Conservation (phyloP, 2,888 invertebrate species). For the Drosophila colorata region DNA sequence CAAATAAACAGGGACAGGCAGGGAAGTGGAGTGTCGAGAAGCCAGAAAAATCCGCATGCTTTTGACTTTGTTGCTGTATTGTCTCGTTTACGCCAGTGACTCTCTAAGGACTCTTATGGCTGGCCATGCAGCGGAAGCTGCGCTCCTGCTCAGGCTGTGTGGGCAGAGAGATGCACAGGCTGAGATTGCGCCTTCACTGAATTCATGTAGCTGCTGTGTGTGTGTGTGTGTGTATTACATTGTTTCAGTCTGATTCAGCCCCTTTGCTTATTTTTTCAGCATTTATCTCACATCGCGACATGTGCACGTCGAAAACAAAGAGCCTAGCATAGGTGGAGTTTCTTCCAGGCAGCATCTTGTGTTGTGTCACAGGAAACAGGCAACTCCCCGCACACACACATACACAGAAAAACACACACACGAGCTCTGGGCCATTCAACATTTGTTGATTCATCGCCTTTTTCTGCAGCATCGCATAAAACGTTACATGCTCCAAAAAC, state of each 20-base stretch:
- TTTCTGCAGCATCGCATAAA: constrained; percentile 55
- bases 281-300: constrained; percentile 63
- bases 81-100: constrained; percentile 74
- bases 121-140: constrained; percentile 59
- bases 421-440: constrained; percentile 22
- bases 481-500: constrained; percentile 62
- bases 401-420: background rate
- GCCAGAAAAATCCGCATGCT: constrained; percentile 22
- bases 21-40: background rate
- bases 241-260: constrained; percentile 25
- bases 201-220: constrained; percentile 4
- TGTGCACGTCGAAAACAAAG: constrained; percentile 54
- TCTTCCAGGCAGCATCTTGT: constrained; percentile 22
- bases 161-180: constrained; percentile 55
- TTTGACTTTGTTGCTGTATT: constrained; percentile 49
- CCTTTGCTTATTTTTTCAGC: constrained; percentile 31
- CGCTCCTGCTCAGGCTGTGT: constrained; percentile 40
- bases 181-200: constrained; percentile 47
- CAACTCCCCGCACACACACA: background rate
- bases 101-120: constrained; percentile 69
- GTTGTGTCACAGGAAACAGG: constrained; percentile 53
- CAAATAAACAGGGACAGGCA: constrained; percentile 24
- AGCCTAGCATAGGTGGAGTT: constrained; percentile 54
- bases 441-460: constrained; percentile 63
- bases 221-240: constrained; percentile 15